Conservation (phyloP, 2,113 vertebrate species). For the Sebastes fasciatus region DNA sequence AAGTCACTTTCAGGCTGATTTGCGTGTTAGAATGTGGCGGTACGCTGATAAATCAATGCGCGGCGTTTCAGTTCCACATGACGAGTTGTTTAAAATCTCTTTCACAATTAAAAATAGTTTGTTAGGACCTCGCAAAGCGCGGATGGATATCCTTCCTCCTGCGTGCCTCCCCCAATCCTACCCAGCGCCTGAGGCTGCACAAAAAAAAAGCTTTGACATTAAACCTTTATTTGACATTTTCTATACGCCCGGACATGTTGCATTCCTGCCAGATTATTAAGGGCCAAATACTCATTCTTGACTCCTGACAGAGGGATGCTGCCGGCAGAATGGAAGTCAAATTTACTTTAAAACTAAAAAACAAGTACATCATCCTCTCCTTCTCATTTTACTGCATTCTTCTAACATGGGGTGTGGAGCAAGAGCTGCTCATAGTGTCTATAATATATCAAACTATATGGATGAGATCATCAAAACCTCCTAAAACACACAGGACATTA, state of each 20-base stretch:
- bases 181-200: slow-evolving; percentile 57
- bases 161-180: slow-evolving; percentile 24
- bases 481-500: background rate
- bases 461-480: background rate
- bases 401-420: too few relatives aligned
- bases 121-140: slow-evolving; percentile 30
- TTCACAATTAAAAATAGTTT: background rate
- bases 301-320: slow-evolving; percentile 48
- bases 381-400: background rate
- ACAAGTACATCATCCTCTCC: background rate
- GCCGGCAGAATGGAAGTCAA: slow-evolving; percentile 14
- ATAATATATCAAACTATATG: background rate
- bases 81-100: background rate
- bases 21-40: fast-evolving
- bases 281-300: slow-evolving; percentile 48
- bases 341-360: background rate
- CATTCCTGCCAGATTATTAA: slow-evolving; percentile 69
- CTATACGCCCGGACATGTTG: slow-evolving; percentile 60
- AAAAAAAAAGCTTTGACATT: slow-evolving; percentile 62
- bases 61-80: fast-evolving
- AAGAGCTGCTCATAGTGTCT: background rate
- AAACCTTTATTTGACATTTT: slow-evolving; percentile 66
- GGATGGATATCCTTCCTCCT: slow-evolving; percentile 65
- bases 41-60: fast-evolving
- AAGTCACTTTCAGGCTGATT: background rate